Base-by-base conservation (phyloP, 2,888 invertebrate species). In the Lasius fuliginosus region DNA sequence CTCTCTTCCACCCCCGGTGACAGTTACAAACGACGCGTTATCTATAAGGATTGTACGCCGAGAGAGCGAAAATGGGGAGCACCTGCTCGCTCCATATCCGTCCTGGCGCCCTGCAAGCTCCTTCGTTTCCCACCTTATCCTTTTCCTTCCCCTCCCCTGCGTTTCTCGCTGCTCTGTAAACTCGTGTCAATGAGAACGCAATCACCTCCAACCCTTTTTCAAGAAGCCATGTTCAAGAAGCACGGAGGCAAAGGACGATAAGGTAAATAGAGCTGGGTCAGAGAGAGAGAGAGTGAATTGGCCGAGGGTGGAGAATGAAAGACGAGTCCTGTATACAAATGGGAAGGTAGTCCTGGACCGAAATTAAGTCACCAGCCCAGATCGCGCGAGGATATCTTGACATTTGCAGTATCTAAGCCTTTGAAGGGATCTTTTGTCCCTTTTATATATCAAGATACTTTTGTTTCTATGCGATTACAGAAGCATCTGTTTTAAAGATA, bases 11-110 rank as follows among this genome's bases (percentile, higher is more conserved):
- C 85, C 89, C 8, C 85, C 82, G 86, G 90, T 89, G 94, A 94
- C 94, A 94, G 94, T 94, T 93, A 94, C 94, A 94, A 94, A 94
- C 94, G 94, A 93, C 92, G 91, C 91, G 93, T 94, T 94, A 94
- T 94, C 93, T 92, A 90, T 92, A 93, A 94, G 93, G 93, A 94
- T 94, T 93, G 92, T 90, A 90, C 90, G 90, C 81, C 89, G 91
- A 88, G 90, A 92, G 90, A 87, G 92, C 90, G 93, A 93, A 92
- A 94, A 93, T 92, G 90, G 92, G 89, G 87, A 93, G 92, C 94
- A 93, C 94, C 94, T 93, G 93, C 93, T 91, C 90, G 88, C 90
- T 86, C 90, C 90, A 91, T 93, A 86, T 85, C 85, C 85, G 68
- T 74, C 71, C 75, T 83, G 42, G 71, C 65, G 71, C 76, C 74